Evolutionary conservation across 2,113 vertebrate genomes (phyloP).

Genomic region (Mesembrinibis cayennensis): DNA sequence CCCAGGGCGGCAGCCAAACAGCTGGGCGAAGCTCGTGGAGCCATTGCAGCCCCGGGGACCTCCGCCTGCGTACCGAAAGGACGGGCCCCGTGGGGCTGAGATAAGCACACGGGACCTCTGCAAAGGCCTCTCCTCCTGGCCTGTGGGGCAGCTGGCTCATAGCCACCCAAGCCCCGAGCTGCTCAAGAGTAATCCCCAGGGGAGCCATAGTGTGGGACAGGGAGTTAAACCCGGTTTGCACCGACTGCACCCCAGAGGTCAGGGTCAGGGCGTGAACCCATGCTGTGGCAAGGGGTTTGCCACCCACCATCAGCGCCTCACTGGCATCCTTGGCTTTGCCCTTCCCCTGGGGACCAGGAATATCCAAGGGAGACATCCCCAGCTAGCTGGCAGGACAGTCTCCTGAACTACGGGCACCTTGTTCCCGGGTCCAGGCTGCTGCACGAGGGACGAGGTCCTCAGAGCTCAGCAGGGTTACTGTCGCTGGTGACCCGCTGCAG

Average conservation of each 20-base stretch:
- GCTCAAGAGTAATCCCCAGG: background rate
- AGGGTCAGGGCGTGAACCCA: background rate
- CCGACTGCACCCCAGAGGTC: rapidly evolving
- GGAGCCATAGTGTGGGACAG: background rate
- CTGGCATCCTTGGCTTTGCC: background rate
- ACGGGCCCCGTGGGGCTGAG: rapidly evolving
- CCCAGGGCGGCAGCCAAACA: rapidly evolving
- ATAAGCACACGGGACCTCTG: background rate
- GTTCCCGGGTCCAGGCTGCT: background rate
- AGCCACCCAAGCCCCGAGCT: background rate
- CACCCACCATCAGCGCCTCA: background rate
- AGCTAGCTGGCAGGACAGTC: background rate
- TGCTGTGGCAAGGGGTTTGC: background rate
- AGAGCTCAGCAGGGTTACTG: background rate
- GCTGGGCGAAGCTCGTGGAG: background rate
- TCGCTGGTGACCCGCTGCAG: background rate
- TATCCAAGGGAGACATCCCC: background rate
- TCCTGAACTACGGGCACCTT: rapidly evolving
- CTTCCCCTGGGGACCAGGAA: background rate
- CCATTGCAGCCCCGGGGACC: background rate
- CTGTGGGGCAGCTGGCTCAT: background rate
- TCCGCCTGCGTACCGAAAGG: background rate
- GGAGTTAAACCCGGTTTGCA: background rate
- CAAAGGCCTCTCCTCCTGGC: background rate
- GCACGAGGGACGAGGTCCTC: background rate